These are phyloP conservation scores for Amphipoea lucens DNA, from an alignment of 2,888 invertebrate genomes.

Conservation along the genomic window DNA sequence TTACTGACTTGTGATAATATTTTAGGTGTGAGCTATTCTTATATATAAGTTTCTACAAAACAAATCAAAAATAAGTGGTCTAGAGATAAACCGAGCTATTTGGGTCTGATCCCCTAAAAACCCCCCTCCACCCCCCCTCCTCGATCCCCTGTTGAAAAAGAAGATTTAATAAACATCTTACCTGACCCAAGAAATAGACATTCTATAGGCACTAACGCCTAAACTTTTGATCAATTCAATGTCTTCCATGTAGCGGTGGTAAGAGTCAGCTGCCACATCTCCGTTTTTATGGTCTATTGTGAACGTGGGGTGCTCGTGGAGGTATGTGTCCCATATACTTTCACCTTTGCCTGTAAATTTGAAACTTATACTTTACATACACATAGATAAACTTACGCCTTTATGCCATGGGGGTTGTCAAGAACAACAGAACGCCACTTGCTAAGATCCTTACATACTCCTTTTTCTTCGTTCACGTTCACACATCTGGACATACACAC, in stretches of 20 bases:
- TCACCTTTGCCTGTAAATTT: constrained; percentile 90
- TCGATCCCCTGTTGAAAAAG: background rate
- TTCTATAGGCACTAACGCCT: constrained; percentile 16
- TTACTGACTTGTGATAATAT: background rate
- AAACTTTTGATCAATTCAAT: constrained; percentile 89
- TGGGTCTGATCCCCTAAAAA: no score
- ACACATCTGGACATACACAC: background rate
- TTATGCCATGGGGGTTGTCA: background rate
- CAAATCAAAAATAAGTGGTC: background rate
- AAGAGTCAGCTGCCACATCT: constrained; percentile 93
- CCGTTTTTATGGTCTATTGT: constrained; percentile 90
- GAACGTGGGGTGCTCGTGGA: constrained; percentile 87
- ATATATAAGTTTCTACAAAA: background rate
- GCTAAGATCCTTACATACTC: background rate
- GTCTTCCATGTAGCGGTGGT: constrained; percentile 91
- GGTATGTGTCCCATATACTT: constrained; percentile 91
- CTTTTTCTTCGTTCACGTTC: background rate
- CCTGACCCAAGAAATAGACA: constrained; percentile 32
- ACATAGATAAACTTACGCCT: no score
- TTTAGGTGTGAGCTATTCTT: background rate
- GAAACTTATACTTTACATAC: background rate
- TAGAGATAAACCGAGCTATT: background rate
- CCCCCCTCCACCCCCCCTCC: no score
- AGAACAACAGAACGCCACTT: background rate
- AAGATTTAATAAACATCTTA: background rate